A percentile compares a stretch with the other conserved stretches of the same genome.
Conservation (phyloP, 2,113 vertebrate genomes). For the Pyrgilauda ruficollis region DNA sequence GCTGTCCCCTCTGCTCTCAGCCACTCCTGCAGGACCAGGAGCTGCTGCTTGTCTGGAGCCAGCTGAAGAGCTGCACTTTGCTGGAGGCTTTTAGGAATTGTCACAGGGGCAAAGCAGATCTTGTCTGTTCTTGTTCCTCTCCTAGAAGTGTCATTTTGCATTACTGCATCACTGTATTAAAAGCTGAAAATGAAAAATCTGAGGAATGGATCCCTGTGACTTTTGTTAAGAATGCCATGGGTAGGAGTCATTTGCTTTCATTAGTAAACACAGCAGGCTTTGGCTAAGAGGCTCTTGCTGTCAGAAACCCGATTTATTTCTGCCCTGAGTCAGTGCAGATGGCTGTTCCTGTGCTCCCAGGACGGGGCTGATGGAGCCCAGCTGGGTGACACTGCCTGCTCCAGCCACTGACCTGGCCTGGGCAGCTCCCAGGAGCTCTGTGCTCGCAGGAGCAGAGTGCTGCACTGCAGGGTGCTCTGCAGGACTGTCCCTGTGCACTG, state of each 20-base stretch:
- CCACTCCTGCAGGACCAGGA: background rate
- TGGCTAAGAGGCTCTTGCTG: background rate
- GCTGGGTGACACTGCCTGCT: background rate
- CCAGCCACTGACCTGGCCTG: background rate
- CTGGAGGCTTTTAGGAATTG: background rate
- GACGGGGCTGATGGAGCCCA: background rate
- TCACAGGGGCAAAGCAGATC: background rate
- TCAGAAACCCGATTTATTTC: background rate
- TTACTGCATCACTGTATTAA: background rate
- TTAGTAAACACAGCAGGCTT: background rate
- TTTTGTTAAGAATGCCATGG: background rate
- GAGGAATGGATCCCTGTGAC: background rate
- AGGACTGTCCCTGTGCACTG: background rate
- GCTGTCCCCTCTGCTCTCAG: background rate
- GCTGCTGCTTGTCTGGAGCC: background rate
- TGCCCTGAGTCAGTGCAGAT: slow-evolving; percentile 21
- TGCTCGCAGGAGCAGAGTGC: background rate
- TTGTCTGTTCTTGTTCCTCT: background rate
- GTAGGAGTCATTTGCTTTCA: background rate
- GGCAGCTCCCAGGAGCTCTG: rapidly evolving
- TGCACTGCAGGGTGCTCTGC: background rate
- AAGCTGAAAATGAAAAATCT: background rate
- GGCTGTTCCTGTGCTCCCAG: background rate
- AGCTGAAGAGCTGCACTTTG: background rate
- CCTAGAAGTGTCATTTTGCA: background rate